Percentiles rank a stretch among this genome's conserved stretches.
Conservation (phyloP, 2,888 invertebrate genomes). For the Penaeus monodon region DNA sequence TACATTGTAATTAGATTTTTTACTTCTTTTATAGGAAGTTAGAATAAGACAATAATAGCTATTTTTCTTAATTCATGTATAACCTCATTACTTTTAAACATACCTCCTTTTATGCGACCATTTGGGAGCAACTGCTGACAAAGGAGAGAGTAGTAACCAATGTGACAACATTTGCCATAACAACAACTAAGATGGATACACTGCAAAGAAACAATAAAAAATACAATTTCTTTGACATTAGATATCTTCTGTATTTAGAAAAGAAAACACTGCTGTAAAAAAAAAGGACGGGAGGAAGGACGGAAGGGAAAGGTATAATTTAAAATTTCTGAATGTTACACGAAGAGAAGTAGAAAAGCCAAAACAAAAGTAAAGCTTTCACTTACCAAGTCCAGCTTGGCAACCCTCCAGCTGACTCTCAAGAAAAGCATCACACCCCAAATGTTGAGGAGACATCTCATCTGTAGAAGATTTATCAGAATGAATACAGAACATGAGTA, state of each 20-base stretch:
- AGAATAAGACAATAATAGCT: too few species aligned
- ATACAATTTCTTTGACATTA: background rate
- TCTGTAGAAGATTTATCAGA: constrained; percentile 71
- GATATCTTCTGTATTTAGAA: background rate
- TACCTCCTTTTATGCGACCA: constrained; percentile 96
- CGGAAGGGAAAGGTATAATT: too few species aligned
- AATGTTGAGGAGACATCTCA: constrained; percentile 96
- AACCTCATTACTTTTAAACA: background rate
- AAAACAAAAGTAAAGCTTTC: background rate
- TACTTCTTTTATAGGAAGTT: too few species aligned
- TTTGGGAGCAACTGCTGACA: constrained; percentile 98
- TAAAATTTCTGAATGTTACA: too few species aligned
- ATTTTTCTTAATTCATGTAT: background rate
- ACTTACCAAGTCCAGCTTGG: constrained; percentile 88
- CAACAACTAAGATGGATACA: constrained; percentile 78
- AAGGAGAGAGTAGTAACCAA: constrained; percentile 94
- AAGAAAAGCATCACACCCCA: constrained; percentile 99
- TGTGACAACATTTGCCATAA: constrained; percentile 87
- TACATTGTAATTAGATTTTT: too few species aligned
- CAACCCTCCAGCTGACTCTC: constrained; percentile 96
- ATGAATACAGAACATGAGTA: too few species aligned
- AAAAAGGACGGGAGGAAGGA: too few species aligned
- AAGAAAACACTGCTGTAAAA: background rate
- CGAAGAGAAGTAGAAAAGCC: too few species aligned
- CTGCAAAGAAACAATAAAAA: constrained; percentile 33